Percentiles rank a stretch among this genome's conserved stretches.
Evolutionary conservation across 1,140 invertebrate genomes (phyloP).

Genomic region (Papilio polytes): DNA sequence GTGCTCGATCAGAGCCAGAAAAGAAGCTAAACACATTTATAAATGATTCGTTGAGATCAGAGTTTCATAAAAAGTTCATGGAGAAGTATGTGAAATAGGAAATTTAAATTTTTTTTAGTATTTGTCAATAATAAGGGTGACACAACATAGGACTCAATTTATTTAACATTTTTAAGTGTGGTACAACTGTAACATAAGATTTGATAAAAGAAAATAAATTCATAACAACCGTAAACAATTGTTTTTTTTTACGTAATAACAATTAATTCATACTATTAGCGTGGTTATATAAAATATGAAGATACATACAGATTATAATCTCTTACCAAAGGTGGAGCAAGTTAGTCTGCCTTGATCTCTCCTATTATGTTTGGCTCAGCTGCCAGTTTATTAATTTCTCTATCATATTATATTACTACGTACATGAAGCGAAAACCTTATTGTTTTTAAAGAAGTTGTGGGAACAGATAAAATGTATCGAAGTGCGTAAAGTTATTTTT

Average conservation of each 20-base stretch:
- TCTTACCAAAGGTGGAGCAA: too few species aligned
- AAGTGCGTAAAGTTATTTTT: too few species aligned
- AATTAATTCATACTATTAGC: neutral
- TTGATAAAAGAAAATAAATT: neutral
- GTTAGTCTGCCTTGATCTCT: too few species aligned
- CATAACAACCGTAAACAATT: neutral
- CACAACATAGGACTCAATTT: neutral
- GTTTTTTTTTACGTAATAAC: neutral
- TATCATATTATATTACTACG: too few species aligned
- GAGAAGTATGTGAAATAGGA: constrained; percentile 98
- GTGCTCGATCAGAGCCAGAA: constrained; percentile 97
- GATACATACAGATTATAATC: too few species aligned
- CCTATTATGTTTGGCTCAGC: too few species aligned
- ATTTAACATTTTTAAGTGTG: neutral
- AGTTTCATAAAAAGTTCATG: constrained; percentile 99
- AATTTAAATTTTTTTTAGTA: neutral
- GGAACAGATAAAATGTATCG: too few species aligned
- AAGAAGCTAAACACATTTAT: constrained; percentile 96
- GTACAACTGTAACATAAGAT: neutral
- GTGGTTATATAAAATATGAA: too few species aligned
- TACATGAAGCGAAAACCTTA: too few species aligned
- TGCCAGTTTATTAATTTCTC: too few species aligned
- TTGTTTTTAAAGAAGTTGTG: too few species aligned
- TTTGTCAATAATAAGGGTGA: neutral
- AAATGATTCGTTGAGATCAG: constrained; percentile 98